These are phyloP conservation scores for Falcunculus frontatus DNA, from an alignment of 2,113 vertebrate genomes.

Conservation along the genomic window DNA sequence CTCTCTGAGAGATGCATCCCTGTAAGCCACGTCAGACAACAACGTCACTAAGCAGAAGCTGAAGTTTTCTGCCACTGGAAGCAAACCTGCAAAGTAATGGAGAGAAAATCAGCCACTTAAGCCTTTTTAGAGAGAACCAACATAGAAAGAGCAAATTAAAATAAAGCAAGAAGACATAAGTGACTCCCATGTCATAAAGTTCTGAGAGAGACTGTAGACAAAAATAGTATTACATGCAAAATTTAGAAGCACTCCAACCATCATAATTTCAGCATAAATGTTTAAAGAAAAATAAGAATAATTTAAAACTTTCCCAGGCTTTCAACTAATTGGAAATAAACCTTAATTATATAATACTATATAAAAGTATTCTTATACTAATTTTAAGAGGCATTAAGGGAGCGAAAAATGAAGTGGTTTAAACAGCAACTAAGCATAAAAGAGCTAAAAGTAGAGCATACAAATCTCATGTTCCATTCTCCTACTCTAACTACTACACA, in stretches of 20 bases:
- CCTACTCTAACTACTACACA: not conserved
- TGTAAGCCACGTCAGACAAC: conserved; percentile 89
- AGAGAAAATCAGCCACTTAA: not conserved
- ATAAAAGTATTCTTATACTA: not conserved
- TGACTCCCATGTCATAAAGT: not conserved
- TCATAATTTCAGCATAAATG: not conserved
- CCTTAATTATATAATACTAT: not conserved
- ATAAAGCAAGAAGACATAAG: not conserved
- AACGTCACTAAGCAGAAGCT: conserved; percentile 91
- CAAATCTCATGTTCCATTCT: not conserved
- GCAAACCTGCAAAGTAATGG: conserved; percentile 71
- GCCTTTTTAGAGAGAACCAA: not conserved
- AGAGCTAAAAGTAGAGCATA: not conserved
- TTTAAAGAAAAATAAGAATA: not conserved
- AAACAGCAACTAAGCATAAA: not conserved
- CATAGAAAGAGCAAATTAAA: not conserved
- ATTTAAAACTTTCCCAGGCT: not conserved
- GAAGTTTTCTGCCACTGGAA: conserved; percentile 94
- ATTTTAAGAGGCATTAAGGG: not conserved
- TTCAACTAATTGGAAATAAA: not conserved
- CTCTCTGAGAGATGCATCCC: conserved; percentile 80
- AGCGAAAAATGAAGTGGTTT: not conserved
- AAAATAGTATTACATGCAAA: not conserved
- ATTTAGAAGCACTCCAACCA: not conserved
- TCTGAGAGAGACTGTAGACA: not conserved